Base-by-base conservation (phyloP, 2,113 vertebrate species). In the Vidua macroura region DNA sequence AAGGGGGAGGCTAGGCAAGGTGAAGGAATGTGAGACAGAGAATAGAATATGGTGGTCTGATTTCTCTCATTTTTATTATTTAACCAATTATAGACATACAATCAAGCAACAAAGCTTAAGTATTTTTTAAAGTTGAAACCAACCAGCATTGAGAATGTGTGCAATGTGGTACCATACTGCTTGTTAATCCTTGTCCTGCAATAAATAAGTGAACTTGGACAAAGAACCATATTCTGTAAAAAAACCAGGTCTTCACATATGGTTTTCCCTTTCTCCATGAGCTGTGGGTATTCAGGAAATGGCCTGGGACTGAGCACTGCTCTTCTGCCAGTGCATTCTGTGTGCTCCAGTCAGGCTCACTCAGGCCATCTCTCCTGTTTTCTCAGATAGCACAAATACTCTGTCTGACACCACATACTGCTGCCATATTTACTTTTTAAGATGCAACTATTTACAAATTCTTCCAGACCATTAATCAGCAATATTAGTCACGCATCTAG, bases 41-140 rank as follows among this genome's bases (percentile, higher is more conserved):
- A 80, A 52, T 0, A 79, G 44, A 72, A 63, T 7, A 24, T 1
- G 5, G 49, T 6, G 12, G 37, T 60, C 31, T 2, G 0, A 12
- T 62, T 69, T 64, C 48, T 92, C 52, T 56, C 7, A 24, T 62
- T 88, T 72, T 39, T 41, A 44, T 39, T 76, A 60, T 64, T 76
- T 63, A 76, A 46, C 59, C 14, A 35, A 28, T 33, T 64, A 64
- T 83, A 39, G 39, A 85, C 33, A 59, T 11, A 37, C 1, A 59
- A 23, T 39, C 33, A 31, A 73, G 17, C 15, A 80, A 64, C 12
- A 44, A 81, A 53, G 20, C 46, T 72, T 11, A 63, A 56, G 11
- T n/a, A 39, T 35, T 93, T 66, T 51, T 48, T 44, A 14, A 84
- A 74, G 30, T 7, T 75, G 35, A 69, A 39, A 76, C 13, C 83